Conservation (phyloP, 1,140 invertebrate species). For the Procambarus virginalis region DNA sequence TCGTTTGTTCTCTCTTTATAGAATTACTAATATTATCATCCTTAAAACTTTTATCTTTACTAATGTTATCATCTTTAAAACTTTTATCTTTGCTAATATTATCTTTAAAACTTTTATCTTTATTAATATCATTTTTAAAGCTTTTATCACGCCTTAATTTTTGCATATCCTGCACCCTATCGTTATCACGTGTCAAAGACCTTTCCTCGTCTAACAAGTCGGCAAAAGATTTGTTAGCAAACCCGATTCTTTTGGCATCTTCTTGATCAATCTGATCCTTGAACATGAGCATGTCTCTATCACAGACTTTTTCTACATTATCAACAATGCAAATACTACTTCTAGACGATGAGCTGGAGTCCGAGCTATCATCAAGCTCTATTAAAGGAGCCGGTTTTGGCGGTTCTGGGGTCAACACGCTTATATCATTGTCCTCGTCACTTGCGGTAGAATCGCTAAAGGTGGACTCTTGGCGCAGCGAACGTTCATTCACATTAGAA, state of each 20-base stretch:
- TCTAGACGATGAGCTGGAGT: background rate
- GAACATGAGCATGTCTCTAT: background rate
- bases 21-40: background rate
- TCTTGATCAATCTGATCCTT: background rate
- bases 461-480: background rate
- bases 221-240: background rate
- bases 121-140: too few relatives aligned
- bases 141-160: background rate
- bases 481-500: background rate
- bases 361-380: slow-evolving; percentile 31
- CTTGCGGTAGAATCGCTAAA: background rate
- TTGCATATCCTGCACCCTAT: background rate
- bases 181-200: background rate
- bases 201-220: background rate
- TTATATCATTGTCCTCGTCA: slow-evolving; percentile 23
- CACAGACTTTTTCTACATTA: background rate
- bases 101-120: too few relatives aligned
- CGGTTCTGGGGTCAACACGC: slow-evolving; percentile 31
- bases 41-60: too few relatives aligned
- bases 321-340: slow-evolving; percentile 18
- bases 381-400: slow-evolving; percentile 39
- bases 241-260: slow-evolving; percentile 11
- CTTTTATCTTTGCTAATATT: too few relatives aligned
- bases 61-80: too few relatives aligned
- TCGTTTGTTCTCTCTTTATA: background rate